These are phyloP conservation scores for Nesogale talazaci DNA, from an alignment of 2,113 vertebrate genomes.

Conservation along the genomic window DNA sequence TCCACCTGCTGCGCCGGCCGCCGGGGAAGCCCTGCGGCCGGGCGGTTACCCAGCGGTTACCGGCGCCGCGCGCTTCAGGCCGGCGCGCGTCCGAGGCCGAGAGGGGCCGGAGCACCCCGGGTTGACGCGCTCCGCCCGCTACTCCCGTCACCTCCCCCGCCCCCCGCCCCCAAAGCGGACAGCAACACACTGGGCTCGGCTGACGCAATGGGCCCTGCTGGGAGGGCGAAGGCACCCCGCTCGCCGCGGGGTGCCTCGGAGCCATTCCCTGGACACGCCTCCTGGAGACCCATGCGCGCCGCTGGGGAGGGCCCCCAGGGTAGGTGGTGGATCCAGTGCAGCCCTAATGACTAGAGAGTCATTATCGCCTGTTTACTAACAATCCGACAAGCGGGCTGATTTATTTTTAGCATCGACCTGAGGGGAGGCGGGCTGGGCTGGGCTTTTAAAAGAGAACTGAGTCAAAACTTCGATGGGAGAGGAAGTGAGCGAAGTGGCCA, in stretches of 20 bases:
- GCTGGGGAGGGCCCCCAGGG: background rate
- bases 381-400: background rate
- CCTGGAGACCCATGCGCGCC: background rate
- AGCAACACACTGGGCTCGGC: background rate
- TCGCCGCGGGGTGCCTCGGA: fast-evolving
- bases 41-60: conserved; percentile 72
- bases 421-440: background rate
- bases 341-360: conserved; percentile 42
- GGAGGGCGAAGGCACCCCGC: background rate
- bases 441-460: background rate
- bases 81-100: background rate
- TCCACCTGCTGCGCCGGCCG: background rate
- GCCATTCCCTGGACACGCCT: background rate
- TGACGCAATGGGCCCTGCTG: background rate
- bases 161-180: background rate
- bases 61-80: conserved; percentile 21
- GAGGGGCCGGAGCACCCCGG: too few relatives aligned
- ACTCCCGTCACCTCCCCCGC: background rate
- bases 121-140: too few relatives aligned
- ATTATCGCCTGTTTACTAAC: conserved; percentile 67
- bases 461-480: background rate
- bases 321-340: background rate
- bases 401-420: conserved; percentile 46
- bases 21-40: background rate
- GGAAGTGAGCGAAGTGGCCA: background rate